These are phyloP conservation scores for Disparrhopalites patrizii DNA, from an alignment of 2,888 invertebrate genomes.

Conservation along the genomic window DNA sequence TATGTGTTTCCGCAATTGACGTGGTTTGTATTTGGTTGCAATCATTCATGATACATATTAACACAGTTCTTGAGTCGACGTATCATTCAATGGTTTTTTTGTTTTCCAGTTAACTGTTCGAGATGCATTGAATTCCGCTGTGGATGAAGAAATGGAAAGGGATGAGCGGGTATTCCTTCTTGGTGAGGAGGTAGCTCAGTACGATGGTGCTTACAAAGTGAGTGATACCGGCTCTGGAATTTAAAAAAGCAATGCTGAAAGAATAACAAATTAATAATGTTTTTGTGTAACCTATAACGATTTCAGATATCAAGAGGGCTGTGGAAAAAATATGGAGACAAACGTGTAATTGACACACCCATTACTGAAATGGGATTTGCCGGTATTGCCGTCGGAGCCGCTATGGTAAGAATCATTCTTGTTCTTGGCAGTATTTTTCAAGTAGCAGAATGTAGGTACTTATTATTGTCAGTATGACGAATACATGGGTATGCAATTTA, in stretches of 20 bases:
- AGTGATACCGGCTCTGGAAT: slow-evolving; percentile 7
- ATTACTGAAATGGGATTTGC: slow-evolving; percentile 97
- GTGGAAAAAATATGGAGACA: slow-evolving; percentile 98
- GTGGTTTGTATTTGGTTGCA: not conserved
- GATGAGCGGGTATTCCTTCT: slow-evolving; percentile 87
- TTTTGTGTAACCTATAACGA: not conserved
- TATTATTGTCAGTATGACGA: not conserved
- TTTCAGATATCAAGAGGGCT: slow-evolving; percentile 74
- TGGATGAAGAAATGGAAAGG: slow-evolving; percentile 93
- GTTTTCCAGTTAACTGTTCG: slow-evolving; percentile 75
- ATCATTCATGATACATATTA: not conserved
- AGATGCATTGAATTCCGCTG: slow-evolving; percentile 92
- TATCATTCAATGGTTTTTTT: not conserved
- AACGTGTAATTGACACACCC: slow-evolving; percentile 94
- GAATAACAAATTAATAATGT: not conserved
- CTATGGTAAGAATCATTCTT: slow-evolving; percentile 60
- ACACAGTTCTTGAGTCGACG: not conserved
- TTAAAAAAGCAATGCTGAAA: not conserved
- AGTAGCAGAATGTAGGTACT: not conserved
- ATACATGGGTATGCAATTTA: too few relatives aligned
- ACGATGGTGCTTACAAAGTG: slow-evolving; percentile 57
- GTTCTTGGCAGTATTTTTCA: not conserved
- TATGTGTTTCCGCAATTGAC: not conserved
- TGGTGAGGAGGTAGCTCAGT: slow-evolving; percentile 81
- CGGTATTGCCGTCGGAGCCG: slow-evolving; percentile 91